Evolutionary conservation across 2,888 invertebrate genomes (phyloP).

Genomic region (Sericinus montela): DNA sequence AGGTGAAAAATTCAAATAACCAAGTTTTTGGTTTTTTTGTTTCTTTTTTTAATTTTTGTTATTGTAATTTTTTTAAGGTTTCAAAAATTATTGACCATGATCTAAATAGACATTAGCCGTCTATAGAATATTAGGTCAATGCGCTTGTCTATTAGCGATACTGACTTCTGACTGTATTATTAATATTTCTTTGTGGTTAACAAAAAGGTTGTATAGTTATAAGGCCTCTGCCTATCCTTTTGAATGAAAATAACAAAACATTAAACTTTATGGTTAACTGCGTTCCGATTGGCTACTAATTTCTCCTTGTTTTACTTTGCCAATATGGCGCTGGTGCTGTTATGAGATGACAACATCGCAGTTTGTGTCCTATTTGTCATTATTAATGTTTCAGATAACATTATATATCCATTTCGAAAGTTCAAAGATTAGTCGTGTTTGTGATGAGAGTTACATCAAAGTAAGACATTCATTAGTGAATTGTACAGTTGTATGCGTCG

Average conservation of each 20-base stretch:
- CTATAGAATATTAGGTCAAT: too few species aligned
- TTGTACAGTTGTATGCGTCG: constrained; percentile 48
- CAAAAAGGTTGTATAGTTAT: too few species aligned
- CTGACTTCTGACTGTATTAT: too few species aligned
- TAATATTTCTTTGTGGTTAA: too few species aligned
- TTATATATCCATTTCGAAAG: constrained; percentile 60
- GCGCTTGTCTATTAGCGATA: too few species aligned
- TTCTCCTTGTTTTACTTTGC: constrained; percentile 44
- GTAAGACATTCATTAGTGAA: constrained; percentile 35
- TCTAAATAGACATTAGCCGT: too few species aligned
- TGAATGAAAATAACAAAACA: constrained; percentile 1
- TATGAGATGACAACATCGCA: constrained; percentile 80
- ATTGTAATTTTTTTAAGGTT: too few species aligned
- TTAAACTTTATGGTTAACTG: constrained; percentile 26
- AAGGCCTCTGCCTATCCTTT: too few species aligned
- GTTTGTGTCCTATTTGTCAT: constrained; percentile 72
- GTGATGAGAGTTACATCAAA: constrained; percentile 42
- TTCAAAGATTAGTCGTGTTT: constrained; percentile 56
- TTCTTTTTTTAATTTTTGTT: too few species aligned
- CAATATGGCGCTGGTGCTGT: constrained; percentile 78
- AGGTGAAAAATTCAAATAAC: too few species aligned
- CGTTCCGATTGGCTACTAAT: constrained; percentile 32
- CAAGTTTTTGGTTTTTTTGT: too few species aligned
- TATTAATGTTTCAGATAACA: constrained; percentile 47
- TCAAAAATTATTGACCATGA: too few species aligned